phyloP scores from a whole-genome alignment of 2,113 vertebrate genomes.

The Sialia sialis region DNA sequence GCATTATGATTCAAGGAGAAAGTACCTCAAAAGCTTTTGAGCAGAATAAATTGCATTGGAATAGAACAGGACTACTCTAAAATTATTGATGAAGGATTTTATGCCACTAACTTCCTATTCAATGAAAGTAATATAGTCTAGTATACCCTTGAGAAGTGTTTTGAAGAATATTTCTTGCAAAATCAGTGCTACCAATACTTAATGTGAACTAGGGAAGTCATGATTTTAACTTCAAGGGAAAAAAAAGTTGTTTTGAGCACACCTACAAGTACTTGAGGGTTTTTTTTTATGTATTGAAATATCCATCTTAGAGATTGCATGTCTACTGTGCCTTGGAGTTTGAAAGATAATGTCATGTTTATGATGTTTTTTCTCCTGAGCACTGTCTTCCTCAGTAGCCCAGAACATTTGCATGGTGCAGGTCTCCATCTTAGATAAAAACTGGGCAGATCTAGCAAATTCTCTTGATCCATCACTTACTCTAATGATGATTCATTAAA shows the following conservation, averaged over 20 bases:
- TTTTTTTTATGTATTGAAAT: background rate
- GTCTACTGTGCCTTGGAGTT: background rate
- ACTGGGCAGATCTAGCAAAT: background rate
- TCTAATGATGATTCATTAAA: background rate
- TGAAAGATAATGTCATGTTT: background rate
- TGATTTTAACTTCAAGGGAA: background rate
- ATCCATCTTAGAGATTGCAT: background rate
- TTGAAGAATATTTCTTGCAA: background rate
- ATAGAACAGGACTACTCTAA: background rate
- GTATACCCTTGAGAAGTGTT: background rate
- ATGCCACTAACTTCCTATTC: background rate
- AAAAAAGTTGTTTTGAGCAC: background rate
- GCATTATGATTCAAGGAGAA: conserved; percentile 16
- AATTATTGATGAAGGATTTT: conserved; percentile 34
- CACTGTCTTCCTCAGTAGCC: background rate
- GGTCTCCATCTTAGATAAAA: background rate
- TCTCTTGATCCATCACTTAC: background rate
- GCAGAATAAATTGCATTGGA: conserved; percentile 3
- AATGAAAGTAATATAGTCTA: background rate
- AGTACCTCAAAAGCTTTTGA: background rate
- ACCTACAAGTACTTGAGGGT: background rate
- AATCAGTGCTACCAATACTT: background rate
- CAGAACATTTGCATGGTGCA: background rate
- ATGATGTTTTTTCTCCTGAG: background rate
- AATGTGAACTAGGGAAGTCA: background rate